A percentile compares a stretch with the other conserved stretches of the same genome.
Conservation (phyloP, 2,113 vertebrate genomes). For the Turdus rufiventris region DNA sequence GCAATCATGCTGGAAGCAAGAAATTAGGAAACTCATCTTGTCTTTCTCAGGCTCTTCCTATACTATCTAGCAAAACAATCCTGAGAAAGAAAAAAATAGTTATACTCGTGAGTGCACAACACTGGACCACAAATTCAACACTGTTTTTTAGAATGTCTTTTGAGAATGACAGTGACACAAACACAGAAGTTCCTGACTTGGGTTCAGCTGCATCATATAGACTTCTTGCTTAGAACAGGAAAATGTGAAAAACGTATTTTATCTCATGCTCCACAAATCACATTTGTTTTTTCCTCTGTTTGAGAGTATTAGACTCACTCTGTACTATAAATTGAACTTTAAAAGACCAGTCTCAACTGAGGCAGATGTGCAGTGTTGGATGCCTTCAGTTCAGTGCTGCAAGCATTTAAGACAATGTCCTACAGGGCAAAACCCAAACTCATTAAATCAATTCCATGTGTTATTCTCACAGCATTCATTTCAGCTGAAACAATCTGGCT, state of each 20-base stretch:
- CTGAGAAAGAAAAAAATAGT: background rate
- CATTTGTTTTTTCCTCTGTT: background rate
- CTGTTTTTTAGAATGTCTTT: background rate
- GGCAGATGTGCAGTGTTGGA: background rate
- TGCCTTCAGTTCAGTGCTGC: background rate
- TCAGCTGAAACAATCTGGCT: background rate
- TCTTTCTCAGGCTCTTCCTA: background rate
- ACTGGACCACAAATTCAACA: background rate
- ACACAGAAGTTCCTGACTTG: background rate
- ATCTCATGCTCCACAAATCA: background rate
- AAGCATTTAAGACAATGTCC: background rate
- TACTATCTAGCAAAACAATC: background rate
- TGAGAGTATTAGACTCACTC: background rate
- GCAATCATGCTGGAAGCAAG: background rate
- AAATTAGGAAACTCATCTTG: background rate
- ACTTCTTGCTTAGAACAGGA: background rate
- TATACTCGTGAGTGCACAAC: background rate
- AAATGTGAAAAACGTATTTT: background rate
- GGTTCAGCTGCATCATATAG: background rate
- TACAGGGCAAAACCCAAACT: background rate
- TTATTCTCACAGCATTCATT: background rate
- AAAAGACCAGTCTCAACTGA: background rate
- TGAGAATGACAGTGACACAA: background rate
- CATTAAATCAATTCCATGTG: background rate
- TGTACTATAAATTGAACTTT: background rate